phyloP scores from a whole-genome alignment of 1,140 invertebrate genomes.

The Magallana ariakensis region DNA sequence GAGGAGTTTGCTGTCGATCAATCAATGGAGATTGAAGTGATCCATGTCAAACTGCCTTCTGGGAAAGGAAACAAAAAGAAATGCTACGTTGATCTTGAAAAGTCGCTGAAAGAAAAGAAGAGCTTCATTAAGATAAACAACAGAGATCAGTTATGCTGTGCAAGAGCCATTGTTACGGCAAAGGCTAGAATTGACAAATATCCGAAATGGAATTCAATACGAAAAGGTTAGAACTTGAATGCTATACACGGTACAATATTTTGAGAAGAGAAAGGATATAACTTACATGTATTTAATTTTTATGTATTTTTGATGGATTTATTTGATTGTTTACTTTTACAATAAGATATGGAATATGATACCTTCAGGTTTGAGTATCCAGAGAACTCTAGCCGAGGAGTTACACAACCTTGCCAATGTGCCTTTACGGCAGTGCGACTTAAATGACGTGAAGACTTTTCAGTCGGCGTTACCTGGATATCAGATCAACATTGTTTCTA shows the following conservation, averaged over 20 bases:
- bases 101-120: conserved; percentile 45
- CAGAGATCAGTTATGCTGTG: conserved; percentile 53
- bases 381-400: conserved; percentile 41
- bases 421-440: conserved; percentile 34
- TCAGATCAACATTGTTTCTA: conserved; percentile 54
- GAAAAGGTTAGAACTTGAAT: conserved; percentile 34
- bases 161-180: conserved; percentile 53
- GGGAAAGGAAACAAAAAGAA: conserved; percentile 19
- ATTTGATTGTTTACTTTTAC: too few relatives aligned
- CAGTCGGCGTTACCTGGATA: conserved; percentile 39
- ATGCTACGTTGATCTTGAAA: conserved; percentile 49
- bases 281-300: background rate
- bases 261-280: background rate
- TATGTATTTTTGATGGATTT: background rate
- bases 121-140: conserved; percentile 58
- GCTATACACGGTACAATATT: background rate
- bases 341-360: too few relatives aligned
- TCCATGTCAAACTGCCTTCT: conserved; percentile 46
- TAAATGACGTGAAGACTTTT: conserved; percentile 51
- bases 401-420: conserved; percentile 41
- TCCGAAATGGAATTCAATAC: conserved; percentile 49
- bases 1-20: conserved; percentile 57
- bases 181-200: conserved; percentile 47
- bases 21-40: conserved; percentile 51
- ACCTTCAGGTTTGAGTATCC: background rate